Conservation (phyloP, 2,888 invertebrate species). For the Lutraria lutraria region DNA sequence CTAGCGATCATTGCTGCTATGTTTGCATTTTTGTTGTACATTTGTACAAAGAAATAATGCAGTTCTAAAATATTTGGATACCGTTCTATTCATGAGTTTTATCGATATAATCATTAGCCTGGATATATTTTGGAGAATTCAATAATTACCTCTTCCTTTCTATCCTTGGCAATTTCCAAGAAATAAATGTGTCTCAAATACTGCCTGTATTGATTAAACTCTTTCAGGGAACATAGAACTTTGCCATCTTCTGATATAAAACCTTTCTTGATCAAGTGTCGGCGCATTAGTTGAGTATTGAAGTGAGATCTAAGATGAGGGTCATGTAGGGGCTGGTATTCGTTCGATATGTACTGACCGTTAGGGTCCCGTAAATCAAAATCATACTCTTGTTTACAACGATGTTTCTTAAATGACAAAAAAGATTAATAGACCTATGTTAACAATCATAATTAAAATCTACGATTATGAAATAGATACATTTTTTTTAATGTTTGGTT, state of each 20-base stretch:
- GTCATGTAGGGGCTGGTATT: conserved; percentile 82
- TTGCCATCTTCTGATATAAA: conserved; percentile 89
- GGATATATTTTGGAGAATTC: background rate
- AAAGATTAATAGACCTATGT: no score
- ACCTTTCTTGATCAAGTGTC: conserved; percentile 84
- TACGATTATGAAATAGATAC: no score
- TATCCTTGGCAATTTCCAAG: conserved; percentile 72
- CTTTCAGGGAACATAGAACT: conserved; percentile 90
- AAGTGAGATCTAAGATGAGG: conserved; percentile 80
- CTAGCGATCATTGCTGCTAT: no score
- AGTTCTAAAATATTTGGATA: no score
- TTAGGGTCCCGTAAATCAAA: conserved; percentile 83
- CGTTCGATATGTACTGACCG: conserved; percentile 75
- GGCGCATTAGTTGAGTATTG: conserved; percentile 69
- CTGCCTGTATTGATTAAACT: conserved; percentile 90
- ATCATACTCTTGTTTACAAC: conserved; percentile 73
- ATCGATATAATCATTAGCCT: background rate
- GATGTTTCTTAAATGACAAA: conserved; percentile 70
- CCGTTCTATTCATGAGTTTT: no score
- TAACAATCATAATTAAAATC: no score
- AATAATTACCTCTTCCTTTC: conserved; percentile 62
- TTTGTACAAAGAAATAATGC: no score
- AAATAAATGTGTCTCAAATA: conserved; percentile 86
- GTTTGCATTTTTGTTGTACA: no score
- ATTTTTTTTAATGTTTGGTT: no score